These are phyloP conservation scores for Temnothorax unifasciatus DNA, from an alignment of 2,888 invertebrate species.

Conservation along the genomic window DNA sequence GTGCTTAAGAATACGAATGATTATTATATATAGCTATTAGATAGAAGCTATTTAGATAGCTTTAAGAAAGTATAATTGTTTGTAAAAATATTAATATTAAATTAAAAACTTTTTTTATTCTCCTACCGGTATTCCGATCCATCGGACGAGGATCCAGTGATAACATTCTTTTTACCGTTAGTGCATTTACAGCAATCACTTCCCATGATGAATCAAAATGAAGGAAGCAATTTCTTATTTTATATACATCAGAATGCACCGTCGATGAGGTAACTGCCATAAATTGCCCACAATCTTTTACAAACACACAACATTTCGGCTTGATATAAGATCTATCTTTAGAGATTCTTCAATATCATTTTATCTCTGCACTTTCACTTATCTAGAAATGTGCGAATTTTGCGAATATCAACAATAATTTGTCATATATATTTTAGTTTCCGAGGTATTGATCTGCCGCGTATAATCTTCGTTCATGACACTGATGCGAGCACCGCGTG, in stretches of 20 bases:
- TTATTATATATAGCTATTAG: not conserved
- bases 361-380: not conserved
- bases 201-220: constrained; percentile 79
- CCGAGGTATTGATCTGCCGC: constrained; percentile 3
- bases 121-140: constrained; percentile 78
- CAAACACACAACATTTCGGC: constrained; percentile 22
- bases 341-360: constrained; percentile 22
- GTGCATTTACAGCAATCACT: constrained; percentile 86
- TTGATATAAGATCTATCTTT: constrained; percentile 9
- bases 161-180: constrained; percentile 80
- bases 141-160: constrained; percentile 76
- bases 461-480: constrained; percentile 31
- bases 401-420: constrained; percentile 28
- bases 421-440: constrained; percentile 9
- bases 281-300: constrained; percentile 34
- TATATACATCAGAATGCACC: constrained; percentile 12
- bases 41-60: too few relatives aligned
- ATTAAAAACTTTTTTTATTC: not conserved
- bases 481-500: constrained; percentile 34
- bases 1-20: not conserved
- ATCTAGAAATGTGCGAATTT: not conserved
- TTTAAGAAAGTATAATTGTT: constrained; percentile 2
- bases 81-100: constrained; percentile 29
- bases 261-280: constrained; percentile 36
- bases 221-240: not conserved